phyloP scores from a whole-genome alignment of 1,140 invertebrate genomes.

The Hycleus phaleratus region DNA sequence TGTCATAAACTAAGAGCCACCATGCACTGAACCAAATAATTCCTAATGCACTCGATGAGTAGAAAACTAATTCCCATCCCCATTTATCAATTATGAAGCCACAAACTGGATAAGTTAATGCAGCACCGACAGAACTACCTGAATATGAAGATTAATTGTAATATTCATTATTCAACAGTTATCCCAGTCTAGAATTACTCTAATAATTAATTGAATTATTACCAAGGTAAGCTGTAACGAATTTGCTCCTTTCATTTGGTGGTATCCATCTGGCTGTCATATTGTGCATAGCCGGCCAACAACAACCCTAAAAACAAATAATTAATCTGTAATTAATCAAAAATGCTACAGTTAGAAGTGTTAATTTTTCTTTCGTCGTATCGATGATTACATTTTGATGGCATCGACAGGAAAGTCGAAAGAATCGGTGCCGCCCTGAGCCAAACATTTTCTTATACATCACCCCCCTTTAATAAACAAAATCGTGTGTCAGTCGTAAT shows the following conservation, averaged over 20 bases:
- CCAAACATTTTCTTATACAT: too few relatives aligned
- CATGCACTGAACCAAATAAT: slow-evolving; percentile 61
- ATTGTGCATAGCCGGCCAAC: slow-evolving; percentile 74
- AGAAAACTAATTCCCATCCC: slow-evolving; percentile 72
- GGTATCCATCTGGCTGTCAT: slow-evolving; percentile 80
- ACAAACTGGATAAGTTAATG: slow-evolving; percentile 60
- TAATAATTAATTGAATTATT: slow-evolving; percentile 10
- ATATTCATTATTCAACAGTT: neutral
- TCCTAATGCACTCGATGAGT: slow-evolving; percentile 56
- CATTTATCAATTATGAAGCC: slow-evolving; percentile 54
- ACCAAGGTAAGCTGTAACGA: slow-evolving; percentile 64
- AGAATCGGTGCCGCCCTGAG: too few relatives aligned
- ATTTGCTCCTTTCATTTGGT: slow-evolving; percentile 66
- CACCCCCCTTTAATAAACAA: too few relatives aligned
- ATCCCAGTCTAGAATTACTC: neutral
- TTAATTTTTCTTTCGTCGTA: too few relatives aligned
- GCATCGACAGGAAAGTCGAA: too few relatives aligned
- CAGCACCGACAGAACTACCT: slow-evolving; percentile 63
- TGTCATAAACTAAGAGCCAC: slow-evolving; percentile 55
- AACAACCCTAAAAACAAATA: slow-evolving; percentile 12
- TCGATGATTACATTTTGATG: too few relatives aligned
- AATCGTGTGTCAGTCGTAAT: too few relatives aligned
- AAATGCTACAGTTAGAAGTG: too few relatives aligned
- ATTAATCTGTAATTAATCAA: too few relatives aligned
- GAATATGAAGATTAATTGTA: slow-evolving; percentile 7